These are phyloP conservation scores for Pollachius pollachius DNA, from an alignment of 2,113 vertebrate species.

Conservation along the genomic window DNA sequence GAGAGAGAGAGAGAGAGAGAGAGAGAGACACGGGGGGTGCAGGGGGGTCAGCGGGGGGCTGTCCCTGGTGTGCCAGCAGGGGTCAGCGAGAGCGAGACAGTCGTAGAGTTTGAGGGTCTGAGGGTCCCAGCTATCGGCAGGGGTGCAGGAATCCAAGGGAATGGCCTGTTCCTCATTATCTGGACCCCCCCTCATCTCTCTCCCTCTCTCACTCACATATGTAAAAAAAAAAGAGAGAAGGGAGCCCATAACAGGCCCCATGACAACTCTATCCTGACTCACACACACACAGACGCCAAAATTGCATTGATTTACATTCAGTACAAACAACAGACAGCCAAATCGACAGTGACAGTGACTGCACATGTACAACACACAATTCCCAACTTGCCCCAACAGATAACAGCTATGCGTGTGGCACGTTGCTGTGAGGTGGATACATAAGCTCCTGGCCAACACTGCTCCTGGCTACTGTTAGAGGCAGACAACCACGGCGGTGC, in stretches of 20 bases:
- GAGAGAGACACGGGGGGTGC: constrained; percentile 4
- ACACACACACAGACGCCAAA: background rate
- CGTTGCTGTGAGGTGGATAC: too few relatives aligned
- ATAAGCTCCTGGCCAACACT: too few relatives aligned
- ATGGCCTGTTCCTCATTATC: constrained; percentile 78
- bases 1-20: constrained; percentile 19
- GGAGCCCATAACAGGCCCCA: background rate
- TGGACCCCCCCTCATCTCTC: constrained; percentile 28
- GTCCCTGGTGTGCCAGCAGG: constrained; percentile 57
- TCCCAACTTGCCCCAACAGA: too few relatives aligned
- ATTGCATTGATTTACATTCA: too few relatives aligned
- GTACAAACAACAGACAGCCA: too few relatives aligned
- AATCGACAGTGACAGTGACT: too few relatives aligned
- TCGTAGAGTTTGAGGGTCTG: constrained; percentile 34
- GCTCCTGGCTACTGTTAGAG: too few relatives aligned
- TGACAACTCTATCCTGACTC: constrained; percentile 5
- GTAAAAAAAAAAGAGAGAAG: constrained; percentile 2
- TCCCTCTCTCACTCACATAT: constrained; percentile 25
- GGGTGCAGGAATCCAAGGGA: constrained; percentile 68
- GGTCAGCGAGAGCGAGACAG: constrained; percentile 6
- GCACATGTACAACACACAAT: too few relatives aligned
- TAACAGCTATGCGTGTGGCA: too few relatives aligned
- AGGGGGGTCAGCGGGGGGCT: constrained; percentile 7
- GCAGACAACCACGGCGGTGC: too few relatives aligned
- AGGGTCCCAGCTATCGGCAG: constrained; percentile 64